These are phyloP conservation scores for Drosophila melanogaster DNA, from an alignment of 1,140 invertebrate species.

Conservation along the genomic window DNA sequence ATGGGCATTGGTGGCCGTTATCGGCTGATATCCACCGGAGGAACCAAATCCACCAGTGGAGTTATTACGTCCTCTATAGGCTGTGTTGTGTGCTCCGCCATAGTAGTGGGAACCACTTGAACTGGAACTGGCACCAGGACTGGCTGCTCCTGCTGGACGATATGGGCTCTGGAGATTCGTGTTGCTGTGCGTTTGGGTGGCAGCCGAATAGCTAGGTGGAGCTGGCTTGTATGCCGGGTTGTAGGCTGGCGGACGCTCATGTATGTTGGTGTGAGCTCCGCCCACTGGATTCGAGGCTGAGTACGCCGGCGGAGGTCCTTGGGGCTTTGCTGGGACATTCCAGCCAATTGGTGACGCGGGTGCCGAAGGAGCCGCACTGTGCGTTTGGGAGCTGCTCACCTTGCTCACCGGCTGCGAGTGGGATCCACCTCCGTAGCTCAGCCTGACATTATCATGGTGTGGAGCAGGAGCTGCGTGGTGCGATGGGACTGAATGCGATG, in stretches of 20 bases:
- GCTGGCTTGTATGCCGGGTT: constrained; percentile 65
- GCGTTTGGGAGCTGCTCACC: constrained; percentile 23
- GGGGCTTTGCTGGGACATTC: constrained; percentile 71
- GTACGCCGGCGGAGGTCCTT: constrained; percentile 76
- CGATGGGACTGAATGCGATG: constrained; percentile 18
- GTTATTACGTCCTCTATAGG: constrained; percentile 63
- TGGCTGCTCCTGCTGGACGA: constrained; percentile 15
- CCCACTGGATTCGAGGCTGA: constrained; percentile 62
- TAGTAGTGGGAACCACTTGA: constrained; percentile 30
- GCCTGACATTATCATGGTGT: constrained; percentile 39
- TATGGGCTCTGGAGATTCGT: constrained; percentile 29
- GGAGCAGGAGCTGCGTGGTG: neutral
- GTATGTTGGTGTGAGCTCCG: constrained; percentile 71
- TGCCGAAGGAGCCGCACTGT: constrained; percentile 19
- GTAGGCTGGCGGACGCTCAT: constrained; percentile 75
- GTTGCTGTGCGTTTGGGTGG: constrained; percentile 49
- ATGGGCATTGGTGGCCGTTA: constrained; percentile 65
- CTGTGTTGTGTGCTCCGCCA: constrained; percentile 29
- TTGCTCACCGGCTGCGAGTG: constrained; percentile 30
- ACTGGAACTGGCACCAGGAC: constrained; percentile 5
- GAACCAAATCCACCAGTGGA: constrained; percentile 60
- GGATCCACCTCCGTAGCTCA: constrained; percentile 54
- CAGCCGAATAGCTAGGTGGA: constrained; percentile 57
- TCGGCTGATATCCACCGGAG: constrained; percentile 55
- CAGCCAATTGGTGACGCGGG: constrained; percentile 63